Evolutionary conservation across 2,888 invertebrate species (phyloP).

Genomic region (Atrina japonica): DNA sequence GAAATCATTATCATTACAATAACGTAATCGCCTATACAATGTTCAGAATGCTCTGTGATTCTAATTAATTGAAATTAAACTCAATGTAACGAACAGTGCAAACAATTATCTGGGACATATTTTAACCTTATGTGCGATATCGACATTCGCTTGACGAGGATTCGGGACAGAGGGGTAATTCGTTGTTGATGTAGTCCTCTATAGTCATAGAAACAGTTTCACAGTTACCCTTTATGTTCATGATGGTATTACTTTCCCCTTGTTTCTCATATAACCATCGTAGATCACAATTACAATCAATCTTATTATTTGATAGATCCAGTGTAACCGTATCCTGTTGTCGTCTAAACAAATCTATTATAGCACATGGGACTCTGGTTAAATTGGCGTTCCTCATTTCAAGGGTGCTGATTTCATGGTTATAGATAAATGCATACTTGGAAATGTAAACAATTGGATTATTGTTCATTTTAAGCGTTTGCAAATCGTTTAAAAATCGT

Average conservation of each 20-base stretch:
- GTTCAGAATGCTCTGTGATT: too few relatives aligned
- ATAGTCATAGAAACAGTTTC: constrained; percentile 48
- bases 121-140: too few relatives aligned
- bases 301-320: constrained; percentile 40
- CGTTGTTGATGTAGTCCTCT: constrained; percentile 40
- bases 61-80: too few relatives aligned
- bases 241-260: constrained; percentile 33
- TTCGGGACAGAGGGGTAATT: constrained; percentile 43
- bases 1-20: too few relatives aligned
- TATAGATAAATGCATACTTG: constrained; percentile 51
- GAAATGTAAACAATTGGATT: constrained; percentile 60
- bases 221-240: constrained; percentile 48
- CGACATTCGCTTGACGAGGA: too few relatives aligned
- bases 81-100: too few relatives aligned
- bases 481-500: constrained; percentile 39
- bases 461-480: constrained; percentile 34
- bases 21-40: too few relatives aligned
- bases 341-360: constrained; percentile 36
- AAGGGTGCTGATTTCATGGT: constrained; percentile 35
- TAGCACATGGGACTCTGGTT: constrained; percentile 54
- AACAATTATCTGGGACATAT: too few relatives aligned
- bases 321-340: constrained; percentile 22
- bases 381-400: constrained; percentile 47
- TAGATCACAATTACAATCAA: constrained; percentile 60
- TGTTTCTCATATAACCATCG: constrained; percentile 51